Percentiles rank a stretch among this genome's conserved stretches.
phyloP scores from a whole-genome alignment of 2,888 invertebrate species.

The Spisula solida region DNA sequence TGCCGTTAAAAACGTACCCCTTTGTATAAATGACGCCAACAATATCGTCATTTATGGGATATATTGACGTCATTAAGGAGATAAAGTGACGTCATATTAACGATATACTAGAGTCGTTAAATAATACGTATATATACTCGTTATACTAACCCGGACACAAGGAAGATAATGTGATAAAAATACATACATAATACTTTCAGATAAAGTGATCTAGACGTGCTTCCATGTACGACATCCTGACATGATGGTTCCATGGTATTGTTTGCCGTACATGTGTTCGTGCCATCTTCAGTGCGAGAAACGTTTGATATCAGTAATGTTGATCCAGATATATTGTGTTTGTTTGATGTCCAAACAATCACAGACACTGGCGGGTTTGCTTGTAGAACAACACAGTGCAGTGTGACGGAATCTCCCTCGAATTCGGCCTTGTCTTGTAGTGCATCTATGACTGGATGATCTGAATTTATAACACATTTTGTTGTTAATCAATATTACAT shows the following conservation, averaged over 20 bases:
- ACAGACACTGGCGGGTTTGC: background rate
- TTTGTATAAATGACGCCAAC: no score
- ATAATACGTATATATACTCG: no score
- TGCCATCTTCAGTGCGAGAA: background rate
- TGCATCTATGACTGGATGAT: background rate
- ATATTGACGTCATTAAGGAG: no score
- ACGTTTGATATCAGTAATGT: background rate
- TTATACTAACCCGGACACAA: no score
- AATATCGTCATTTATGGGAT: no score
- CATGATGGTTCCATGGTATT: constrained; percentile 1
- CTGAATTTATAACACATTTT: background rate
- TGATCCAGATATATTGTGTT: background rate
- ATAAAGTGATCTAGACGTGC: background rate
- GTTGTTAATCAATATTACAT: no score
- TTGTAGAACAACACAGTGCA: background rate
- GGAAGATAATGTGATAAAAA: no score
- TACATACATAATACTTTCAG: constrained; percentile 14
- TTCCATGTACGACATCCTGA: background rate
- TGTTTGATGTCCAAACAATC: background rate
- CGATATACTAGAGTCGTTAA: background rate
- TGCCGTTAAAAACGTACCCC: no score
- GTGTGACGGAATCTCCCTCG: background rate
- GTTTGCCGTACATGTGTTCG: constrained; percentile 22
- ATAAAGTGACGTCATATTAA: no score
- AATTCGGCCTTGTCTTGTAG: background rate